Evolutionary conservation across 1,140 invertebrate species (phyloP).

Genomic region (Papilio aristodemus): DNA sequence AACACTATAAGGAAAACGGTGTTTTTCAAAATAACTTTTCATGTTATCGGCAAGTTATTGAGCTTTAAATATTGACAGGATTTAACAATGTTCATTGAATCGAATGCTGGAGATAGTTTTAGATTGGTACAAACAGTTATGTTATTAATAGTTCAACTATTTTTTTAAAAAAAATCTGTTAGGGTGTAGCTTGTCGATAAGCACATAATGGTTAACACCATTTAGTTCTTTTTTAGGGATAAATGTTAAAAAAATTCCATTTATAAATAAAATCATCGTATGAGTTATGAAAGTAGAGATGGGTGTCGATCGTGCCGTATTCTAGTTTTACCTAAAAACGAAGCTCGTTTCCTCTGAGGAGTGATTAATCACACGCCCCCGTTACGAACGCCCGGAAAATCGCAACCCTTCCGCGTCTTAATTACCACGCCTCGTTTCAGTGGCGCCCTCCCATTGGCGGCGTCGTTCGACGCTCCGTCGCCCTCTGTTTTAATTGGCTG

Average conservation of each 20-base stretch:
- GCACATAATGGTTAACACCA: too few relatives aligned
- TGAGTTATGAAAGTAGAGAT: background rate
- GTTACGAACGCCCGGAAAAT: slow-evolving; percentile 65
- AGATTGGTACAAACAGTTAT: too few relatives aligned
- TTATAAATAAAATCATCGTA: background rate
- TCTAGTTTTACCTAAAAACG: slow-evolving; percentile 1
- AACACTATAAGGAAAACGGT: background rate
- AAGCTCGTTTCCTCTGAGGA: slow-evolving; percentile 41
- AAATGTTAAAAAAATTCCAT: too few relatives aligned
- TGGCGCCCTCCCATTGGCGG: slow-evolving; percentile 61
- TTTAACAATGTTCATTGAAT: too few relatives aligned
- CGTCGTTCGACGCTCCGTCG: slow-evolving; percentile 49
- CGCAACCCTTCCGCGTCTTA: slow-evolving; percentile 76
- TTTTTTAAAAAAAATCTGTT: too few relatives aligned
- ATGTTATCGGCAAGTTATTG: too few relatives aligned
- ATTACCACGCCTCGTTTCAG: slow-evolving; percentile 77
- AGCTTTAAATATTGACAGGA: too few relatives aligned
- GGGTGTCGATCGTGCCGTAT: background rate
- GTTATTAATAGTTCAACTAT: too few relatives aligned
- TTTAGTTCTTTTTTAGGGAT: too few relatives aligned
- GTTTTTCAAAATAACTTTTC: background rate
- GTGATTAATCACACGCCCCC: slow-evolving; percentile 68
- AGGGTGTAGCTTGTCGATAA: too few relatives aligned
- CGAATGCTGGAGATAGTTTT: too few relatives aligned
- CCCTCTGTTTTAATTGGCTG: slow-evolving; percentile 73